Base-by-base conservation (phyloP, 2,888 invertebrate species). In the Philonicus albiceps region DNA sequence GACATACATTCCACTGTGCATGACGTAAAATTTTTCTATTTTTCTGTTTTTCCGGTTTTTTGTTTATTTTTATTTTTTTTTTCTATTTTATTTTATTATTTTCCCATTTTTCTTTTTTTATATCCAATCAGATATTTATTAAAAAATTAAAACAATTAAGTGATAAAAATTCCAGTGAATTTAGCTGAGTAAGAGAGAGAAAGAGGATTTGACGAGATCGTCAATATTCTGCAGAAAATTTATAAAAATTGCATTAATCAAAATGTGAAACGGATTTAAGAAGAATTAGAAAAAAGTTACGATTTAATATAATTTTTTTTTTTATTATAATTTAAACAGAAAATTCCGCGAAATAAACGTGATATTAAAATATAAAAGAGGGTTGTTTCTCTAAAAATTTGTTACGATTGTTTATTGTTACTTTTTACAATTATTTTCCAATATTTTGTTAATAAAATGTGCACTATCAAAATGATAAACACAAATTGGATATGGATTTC, bases 401-500 rank as follows among this genome's bases (percentile, higher is more conserved):
- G 1, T 37, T n/a, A n/a, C n/a, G n/a, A n/a, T 40, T n/a, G 40
- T 76, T 64, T 64, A 7, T 31, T 37, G 19, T 43, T 16, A 13
- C 16, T 43, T 43, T 78, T 78, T 40, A 19, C 27, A 19, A 43
- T 43, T 43, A 76, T 37, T 13, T 8, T 2, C 19, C 8, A n/a
- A n/a, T 37, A n/a, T 53, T 53, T 81, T n/a, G 11, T 13, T 27
- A 7, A 84, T 40, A 84, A 72, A 84, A 84, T 84, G 73, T 40
- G 76, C 30, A 16, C 30, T 40, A 19, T 34, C 86, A 86, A 86
- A 86, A 86, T 86, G 86, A 86, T 64, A 78, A 40, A 76, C 4
- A 55, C 40, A 76, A 16, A 16, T n/a, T 34, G 27, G 91, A 90
- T 89, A 92, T 92, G 91, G 92, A 92, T 89, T 92, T 92, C 89